Base-by-base conservation (phyloP, 2,888 invertebrate species). In the Hydriomena furcata region DNA sequence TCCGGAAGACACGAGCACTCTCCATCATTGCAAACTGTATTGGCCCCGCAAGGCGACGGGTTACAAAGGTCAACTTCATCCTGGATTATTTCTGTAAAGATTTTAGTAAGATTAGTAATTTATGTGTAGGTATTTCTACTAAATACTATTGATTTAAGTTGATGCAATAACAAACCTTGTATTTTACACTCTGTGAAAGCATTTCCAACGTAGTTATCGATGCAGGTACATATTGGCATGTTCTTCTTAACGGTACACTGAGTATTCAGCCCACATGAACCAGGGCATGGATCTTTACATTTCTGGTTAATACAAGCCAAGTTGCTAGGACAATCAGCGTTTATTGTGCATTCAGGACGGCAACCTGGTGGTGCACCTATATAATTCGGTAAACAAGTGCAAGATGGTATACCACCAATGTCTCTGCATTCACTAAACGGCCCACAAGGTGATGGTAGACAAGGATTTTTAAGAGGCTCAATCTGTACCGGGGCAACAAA, bases 211-310 rank as follows among this genome's bases (percentile, higher is more conserved):
- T 92, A 95, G 61, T 93, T 94, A 17, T 92, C 91, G 1, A 93
- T 80, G 69, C 96, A 96, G 3, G 92, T 91, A 73, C 96, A 97
- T 40, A 93, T 92, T 1, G 96, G 95, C 49, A 91, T 93, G 66
- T 96, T 95, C 71, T 94, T 94, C 55, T 93, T 91, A 4, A 95
- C 94, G 28, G 76, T 76, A 68, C 94, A 93, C 60, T 91, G 86
- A 46, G 95, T 91, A 65, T 92, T 90, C 50, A 92, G 67, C 34
- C 95, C 94, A 67, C 95, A 96, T 4, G 94, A 94, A 7, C 95
- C 95, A 5, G 94, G 94, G 65, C 96, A 96, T n/a, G 96, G 96
- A 77, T 96, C 95, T 58, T 82, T 88, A 74, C 96, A 96, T 75
- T 92, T 94, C 68, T 94, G 93, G 61, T 93, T 92, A 34, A 96